Percentiles rank a stretch among this genome's conserved stretches.
Evolutionary conservation across 2,888 invertebrate genomes (phyloP).

Genomic region (Zhuqinia jingwanae): DNA sequence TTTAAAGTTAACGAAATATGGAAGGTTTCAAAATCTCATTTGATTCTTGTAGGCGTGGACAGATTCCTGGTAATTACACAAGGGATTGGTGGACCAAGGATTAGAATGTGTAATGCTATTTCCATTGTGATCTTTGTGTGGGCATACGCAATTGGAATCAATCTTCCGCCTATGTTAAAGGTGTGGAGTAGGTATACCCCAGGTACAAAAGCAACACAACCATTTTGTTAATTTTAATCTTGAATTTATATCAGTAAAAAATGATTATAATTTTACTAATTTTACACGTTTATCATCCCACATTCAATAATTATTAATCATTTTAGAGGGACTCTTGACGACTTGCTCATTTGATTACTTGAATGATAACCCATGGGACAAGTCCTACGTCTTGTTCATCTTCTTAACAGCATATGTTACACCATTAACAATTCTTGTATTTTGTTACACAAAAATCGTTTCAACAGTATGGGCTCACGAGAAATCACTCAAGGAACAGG

Average conservation of each 20-base stretch:
- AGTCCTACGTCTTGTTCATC: constrained; percentile 58
- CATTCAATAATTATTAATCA: background rate
- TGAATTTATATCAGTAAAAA: too few relatives aligned
- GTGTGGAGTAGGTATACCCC: constrained; percentile 64
- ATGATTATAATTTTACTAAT: too few relatives aligned
- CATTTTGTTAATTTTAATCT: background rate
- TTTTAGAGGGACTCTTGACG: constrained; percentile 67
- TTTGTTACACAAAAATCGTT: constrained; percentile 67
- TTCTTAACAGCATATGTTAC: constrained; percentile 55
- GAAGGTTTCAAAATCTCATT: too few relatives aligned
- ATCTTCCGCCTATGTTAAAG: constrained; percentile 65
- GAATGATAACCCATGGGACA: constrained; percentile 58
- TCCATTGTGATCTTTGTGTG: constrained; percentile 66
- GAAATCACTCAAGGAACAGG: constrained; percentile 67
- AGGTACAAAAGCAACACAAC: constrained; percentile 19
- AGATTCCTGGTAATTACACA: constrained; percentile 68
- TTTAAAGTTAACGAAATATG: too few relatives aligned
- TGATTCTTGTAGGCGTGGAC: constrained; percentile 52
- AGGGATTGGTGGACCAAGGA: constrained; percentile 53
- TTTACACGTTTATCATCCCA: too few relatives aligned
- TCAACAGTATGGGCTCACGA: constrained; percentile 72
- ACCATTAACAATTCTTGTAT: constrained; percentile 54
- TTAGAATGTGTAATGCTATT: constrained; percentile 56
- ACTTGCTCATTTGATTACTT: constrained; percentile 73
- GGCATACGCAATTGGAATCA: constrained; percentile 71